Evolutionary conservation across 2,113 vertebrate genomes (phyloP).

Genomic region (Fulica atra): DNA sequence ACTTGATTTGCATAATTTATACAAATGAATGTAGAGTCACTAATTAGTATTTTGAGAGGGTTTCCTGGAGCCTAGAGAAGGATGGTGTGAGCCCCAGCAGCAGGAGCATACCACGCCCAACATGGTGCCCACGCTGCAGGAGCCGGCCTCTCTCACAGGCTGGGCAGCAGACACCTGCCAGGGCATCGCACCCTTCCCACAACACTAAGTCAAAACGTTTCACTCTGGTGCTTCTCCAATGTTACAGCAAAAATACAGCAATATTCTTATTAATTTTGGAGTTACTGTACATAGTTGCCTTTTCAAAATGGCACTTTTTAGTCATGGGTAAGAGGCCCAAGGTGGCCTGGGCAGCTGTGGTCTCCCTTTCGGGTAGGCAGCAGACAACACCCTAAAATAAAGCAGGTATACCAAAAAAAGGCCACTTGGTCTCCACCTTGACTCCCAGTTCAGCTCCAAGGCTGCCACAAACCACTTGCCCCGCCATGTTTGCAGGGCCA

Average conservation of each 20-base stretch:
- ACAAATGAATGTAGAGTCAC: constrained; percentile 69
- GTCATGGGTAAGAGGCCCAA: not conserved
- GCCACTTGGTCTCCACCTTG: not conserved
- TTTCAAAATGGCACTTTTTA: not conserved
- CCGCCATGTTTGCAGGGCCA: accelerated
- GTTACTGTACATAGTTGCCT: not conserved
- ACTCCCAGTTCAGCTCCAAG: not conserved
- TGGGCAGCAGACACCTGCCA: not conserved
- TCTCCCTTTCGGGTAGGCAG: not conserved
- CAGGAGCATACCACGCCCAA: not conserved
- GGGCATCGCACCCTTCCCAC: not conserved
- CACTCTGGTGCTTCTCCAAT: not conserved
- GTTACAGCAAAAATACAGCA: not conserved
- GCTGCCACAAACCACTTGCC: too few relatives aligned
- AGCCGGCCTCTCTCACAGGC: not conserved
- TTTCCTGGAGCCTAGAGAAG: constrained; percentile 66
- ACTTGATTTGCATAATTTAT: constrained; percentile 70
- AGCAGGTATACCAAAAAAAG: not conserved
- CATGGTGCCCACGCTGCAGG: accelerated
- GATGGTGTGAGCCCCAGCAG: constrained; percentile 38
- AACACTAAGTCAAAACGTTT: not conserved
- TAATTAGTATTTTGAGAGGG: constrained; percentile 68
- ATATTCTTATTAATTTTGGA: not conserved
- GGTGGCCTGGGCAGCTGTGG: not conserved
- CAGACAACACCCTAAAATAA: not conserved